Conservation (phyloP, 2,113 vertebrate genomes). For the Emberiza fucata region DNA sequence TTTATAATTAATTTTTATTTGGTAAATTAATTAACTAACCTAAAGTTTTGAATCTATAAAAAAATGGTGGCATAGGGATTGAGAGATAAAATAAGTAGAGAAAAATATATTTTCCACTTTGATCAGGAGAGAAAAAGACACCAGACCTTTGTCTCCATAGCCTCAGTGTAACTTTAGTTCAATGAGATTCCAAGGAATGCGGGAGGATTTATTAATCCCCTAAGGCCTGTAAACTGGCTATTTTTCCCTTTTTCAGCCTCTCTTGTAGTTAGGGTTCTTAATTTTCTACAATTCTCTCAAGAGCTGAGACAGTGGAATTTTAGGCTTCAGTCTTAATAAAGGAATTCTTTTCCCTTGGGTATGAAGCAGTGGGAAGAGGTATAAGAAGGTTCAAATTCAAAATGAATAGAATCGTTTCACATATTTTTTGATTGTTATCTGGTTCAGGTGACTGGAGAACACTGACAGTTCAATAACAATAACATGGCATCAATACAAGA, state of each 20-base stretch:
- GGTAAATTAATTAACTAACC: neutral
- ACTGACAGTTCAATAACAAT: neutral
- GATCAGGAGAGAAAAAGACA: conserved; percentile 52
- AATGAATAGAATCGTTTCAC: neutral
- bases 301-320: conserved; percentile 64
- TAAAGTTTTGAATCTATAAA: neutral
- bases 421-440: neutral
- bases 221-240: conserved; percentile 54
- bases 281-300: conserved; percentile 57
- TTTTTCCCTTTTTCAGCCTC: conserved; percentile 62
- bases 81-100: neutral
- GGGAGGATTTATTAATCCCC: conserved; percentile 73
- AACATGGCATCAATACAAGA: neutral
- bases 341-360: conserved; percentile 20
- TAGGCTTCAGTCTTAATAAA: conserved; percentile 39
- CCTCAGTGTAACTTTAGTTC: conserved; percentile 71
- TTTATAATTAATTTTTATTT: neutral
- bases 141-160: conserved; percentile 58
- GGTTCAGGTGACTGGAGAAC: conserved; percentile 13
- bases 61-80: neutral
- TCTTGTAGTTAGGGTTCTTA: conserved; percentile 19
- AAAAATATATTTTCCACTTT: conserved; percentile 53
- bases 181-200: conserved; percentile 75
- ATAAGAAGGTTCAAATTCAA: conserved; percentile 49
- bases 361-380: conserved; percentile 17